These are phyloP conservation scores for Charaxes varanes DNA, from an alignment of 1,140 invertebrate genomes.

Conservation along the genomic window DNA sequence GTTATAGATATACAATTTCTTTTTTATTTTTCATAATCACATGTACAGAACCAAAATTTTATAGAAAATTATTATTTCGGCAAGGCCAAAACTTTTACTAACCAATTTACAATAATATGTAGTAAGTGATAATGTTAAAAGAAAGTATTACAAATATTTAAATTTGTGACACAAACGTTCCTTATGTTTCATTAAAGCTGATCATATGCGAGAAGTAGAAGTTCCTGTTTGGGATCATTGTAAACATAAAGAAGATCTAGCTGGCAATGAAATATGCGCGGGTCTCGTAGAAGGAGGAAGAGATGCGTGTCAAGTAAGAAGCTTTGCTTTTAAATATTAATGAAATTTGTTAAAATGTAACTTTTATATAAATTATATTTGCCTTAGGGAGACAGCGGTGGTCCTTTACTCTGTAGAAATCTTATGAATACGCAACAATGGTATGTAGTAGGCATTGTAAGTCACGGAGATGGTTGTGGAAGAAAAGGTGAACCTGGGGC, in stretches of 20 bases:
- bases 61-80: too few species aligned
- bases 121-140: background rate
- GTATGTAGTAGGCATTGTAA: slow-evolving; percentile 86
- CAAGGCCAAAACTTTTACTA: too few species aligned
- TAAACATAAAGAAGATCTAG: slow-evolving; percentile 75
- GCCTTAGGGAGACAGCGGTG: slow-evolving; percentile 83
- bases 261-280: slow-evolving; percentile 83
- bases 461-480: slow-evolving; percentile 88
- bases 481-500: slow-evolving; percentile 85
- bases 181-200: slow-evolving; percentile 62
- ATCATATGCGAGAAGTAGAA: slow-evolving; percentile 82
- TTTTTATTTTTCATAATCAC: too few species aligned
- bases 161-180: background rate
- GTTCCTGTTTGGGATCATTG: slow-evolving; percentile 78
- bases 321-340: background rate
- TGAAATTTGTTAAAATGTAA: background rate
- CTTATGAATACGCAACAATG: slow-evolving; percentile 76
- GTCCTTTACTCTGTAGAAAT: slow-evolving; percentile 84
- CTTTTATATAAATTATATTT: background rate
- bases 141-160: slow-evolving; percentile 4
- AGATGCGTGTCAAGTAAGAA: slow-evolving; percentile 83
- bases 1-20: too few species aligned
- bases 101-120: too few species aligned
- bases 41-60: too few species aligned
- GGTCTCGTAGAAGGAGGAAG: slow-evolving; percentile 82